Conservation (phyloP, 1,140 invertebrate species). For the Hestina assimilis region DNA sequence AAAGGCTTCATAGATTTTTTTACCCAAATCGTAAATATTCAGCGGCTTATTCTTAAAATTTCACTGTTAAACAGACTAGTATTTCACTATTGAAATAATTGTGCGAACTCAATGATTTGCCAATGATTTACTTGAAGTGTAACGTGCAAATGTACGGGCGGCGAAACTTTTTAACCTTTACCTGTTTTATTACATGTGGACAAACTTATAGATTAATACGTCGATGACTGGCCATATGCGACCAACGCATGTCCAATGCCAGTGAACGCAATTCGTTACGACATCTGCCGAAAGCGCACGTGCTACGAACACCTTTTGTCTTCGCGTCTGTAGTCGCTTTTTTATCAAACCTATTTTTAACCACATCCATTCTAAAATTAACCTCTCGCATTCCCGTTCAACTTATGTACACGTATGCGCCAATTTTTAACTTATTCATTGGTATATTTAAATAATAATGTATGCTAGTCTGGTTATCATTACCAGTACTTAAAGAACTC, state of each 20-base stretch:
- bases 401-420: neutral
- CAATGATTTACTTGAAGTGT: too few species aligned
- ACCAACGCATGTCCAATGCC: constrained; percentile 3
- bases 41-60: too few species aligned
- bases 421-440: too few species aligned
- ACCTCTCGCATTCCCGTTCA: neutral
- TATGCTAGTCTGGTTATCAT: too few species aligned
- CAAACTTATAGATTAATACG: neutral
- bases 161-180: neutral
- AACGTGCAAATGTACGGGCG: too few species aligned
- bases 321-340: constrained; percentile 49
- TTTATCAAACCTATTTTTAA: constrained; percentile 65
- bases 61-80: too few species aligned
- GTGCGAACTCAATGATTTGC: too few species aligned
- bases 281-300: constrained; percentile 50
- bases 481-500: too few species aligned
- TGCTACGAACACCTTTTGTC: constrained; percentile 71
- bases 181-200: neutral
- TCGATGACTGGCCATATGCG: constrained; percentile 11
- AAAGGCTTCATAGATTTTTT: too few species aligned
- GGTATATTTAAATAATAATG: too few species aligned
- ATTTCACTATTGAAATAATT: too few species aligned
- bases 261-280: constrained; percentile 19
- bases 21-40: too few species aligned
- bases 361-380: constrained; percentile 45